phyloP scores from a whole-genome alignment of 2,797 vertebrate species.

The Mormyrops boulengeri region DNA sequence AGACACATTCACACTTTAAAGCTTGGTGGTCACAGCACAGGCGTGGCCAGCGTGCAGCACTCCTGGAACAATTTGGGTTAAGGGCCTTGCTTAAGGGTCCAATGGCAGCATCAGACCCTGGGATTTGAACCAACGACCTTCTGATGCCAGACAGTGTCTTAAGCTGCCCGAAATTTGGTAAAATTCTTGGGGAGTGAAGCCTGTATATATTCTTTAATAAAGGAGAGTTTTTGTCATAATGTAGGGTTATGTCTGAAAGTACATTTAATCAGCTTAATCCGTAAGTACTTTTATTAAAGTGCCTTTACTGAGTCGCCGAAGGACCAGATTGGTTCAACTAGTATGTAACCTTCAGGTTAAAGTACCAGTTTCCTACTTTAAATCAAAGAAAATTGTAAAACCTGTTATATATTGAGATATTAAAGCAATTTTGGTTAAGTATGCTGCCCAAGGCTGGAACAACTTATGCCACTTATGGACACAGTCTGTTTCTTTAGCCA shows the following conservation, averaged over 20 bases:
- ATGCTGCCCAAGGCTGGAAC: neutral
- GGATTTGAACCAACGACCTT: neutral
- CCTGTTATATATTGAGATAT: neutral
- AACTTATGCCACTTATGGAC: neutral
- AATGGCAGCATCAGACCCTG: neutral
- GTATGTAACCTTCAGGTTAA: neutral
- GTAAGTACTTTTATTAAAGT: conserved; percentile 5
- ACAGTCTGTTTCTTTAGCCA: neutral
- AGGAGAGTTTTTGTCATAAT: neutral
- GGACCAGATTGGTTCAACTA: conserved; percentile 6
- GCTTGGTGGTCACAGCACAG: neutral
- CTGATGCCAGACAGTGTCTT: neutral
- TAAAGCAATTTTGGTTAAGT: neutral
- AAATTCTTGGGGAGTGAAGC: neutral
- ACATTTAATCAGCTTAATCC: conserved; percentile 1
- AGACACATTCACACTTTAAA: neutral
- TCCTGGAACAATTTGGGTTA: neutral
- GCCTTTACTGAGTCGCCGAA: neutral
- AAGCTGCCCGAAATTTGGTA: neutral
- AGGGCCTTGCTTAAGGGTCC: neutral
- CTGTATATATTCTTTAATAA: neutral
- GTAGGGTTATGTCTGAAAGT: neutral
- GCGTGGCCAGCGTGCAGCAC: neutral
- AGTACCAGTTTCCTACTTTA: neutral
- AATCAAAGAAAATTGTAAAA: conserved; percentile 3